Base-by-base conservation (phyloP, 1,140 invertebrate genomes). In the Octopus sinensis region DNA sequence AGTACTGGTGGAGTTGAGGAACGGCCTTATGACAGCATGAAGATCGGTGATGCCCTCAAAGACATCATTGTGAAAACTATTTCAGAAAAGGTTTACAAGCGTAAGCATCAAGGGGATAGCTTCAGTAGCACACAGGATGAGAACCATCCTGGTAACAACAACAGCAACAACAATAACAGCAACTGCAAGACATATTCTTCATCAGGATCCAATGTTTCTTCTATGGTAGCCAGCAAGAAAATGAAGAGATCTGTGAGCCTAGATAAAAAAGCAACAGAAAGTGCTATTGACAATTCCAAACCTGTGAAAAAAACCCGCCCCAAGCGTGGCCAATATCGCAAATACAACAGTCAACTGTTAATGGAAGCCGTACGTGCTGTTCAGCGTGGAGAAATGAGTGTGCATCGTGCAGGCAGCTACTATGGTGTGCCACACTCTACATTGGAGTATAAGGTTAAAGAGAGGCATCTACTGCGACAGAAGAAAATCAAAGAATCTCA, bases 341-440 rank as follows among this genome's bases (percentile, higher is more conserved):
- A 98, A 90, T 99, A 99, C 91, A 97, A 99, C 90, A 92, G 96
- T 83, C 96, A 98, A 88, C 96, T 97, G 86, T 92, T 99, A 76
- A 95, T 97, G 43, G 96, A 98, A 90, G 98, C 98, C 0, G 97
- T 99, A 2, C 93, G 96, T 83, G 97, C 97, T 9, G 98, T 99
- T 6, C 97, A 98, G 89, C 92, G 96, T 53, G 98, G 98, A 7
- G 97, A 99, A 90, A 99, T 99, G 98, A 98, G 96, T 83, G 98
- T 99, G 23, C 98, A 99, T 90, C 91, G 97, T 52, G 98, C 98
- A 13, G 97, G 98, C 75, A 98, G 96, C 87, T 98, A 96, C 89
- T 99, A 96, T 90, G 98, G 97, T 53, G 97, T 99, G 56, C 98
- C 98, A 6, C 98, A 99, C 92, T 99, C 97, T 30, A 99, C 98